Evolutionary conservation across 2,888 invertebrate species (phyloP), one percentile per base, ranked within the genome.

Genomic region (Apotomis betuletana): DNA sequence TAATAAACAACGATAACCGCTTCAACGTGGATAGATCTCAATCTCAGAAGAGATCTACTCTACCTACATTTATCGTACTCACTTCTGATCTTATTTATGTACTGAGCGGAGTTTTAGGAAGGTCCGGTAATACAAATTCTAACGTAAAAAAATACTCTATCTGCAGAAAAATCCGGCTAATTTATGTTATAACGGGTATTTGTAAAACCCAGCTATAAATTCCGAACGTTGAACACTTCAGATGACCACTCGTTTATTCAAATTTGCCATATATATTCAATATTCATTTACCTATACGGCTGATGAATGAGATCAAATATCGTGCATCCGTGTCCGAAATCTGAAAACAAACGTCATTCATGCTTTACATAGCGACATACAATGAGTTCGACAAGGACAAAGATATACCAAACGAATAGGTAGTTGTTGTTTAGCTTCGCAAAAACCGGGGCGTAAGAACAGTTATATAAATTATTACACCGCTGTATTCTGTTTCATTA

Each of bases 361-460:
- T 77, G 77, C 77, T 74, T 27, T 73, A 77, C 76, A 71, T 58
- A 65, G 72, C 76, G 67, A 69, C 79, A 81, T 79, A 86, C 87
- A 88, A 88, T 88, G 79, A 85, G 74, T 74, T 78, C 77, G 77
- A 84, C 59, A 54, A 54, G 46, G 44, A 15, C 86, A 88, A 88
- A 84, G 87, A 82, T 87, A 77, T 78, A 65, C 75, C 74, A 76
- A 74, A 73, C 77, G 36, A 4, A 12, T 41, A n/a, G n/a, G n/a
- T n/a, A 41, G 54, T 64, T 52, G 54, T 41, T 41, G 54, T 64
- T 38, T 38, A 52, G 38, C 41, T 38, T 54, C 41, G 62, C 51
- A 38, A 44, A 44, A 15, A 64, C 41, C 6, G 38, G 36, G 46
- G 13, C 38, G 41, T 54, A 36, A 55, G 41, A 65, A 62, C 46